Evolutionary conservation across 2,797 vertebrate species (phyloP).

Genomic region (Caiman crocodilus): DNA sequence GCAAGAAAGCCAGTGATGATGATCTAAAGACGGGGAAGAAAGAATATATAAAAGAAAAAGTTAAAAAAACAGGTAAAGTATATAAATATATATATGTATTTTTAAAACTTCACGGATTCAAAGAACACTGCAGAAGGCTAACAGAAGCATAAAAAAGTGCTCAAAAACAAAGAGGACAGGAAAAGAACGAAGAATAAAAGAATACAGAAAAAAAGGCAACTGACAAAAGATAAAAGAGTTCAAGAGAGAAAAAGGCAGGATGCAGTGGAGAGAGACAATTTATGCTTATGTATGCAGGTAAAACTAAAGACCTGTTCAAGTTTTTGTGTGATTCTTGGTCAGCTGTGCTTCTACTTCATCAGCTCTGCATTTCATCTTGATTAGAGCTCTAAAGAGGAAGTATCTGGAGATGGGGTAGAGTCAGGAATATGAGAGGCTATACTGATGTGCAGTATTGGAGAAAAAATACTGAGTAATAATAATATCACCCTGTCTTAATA

Average conservation of each 20-base stretch:
- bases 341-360: background rate
- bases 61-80: background rate
- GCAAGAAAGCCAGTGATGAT: background rate
- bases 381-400: background rate
- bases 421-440: background rate
- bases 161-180: background rate
- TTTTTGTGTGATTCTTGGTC: background rate
- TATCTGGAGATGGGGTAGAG: background rate
- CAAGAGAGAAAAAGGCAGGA: background rate
- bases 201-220: background rate
- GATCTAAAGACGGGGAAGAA: background rate
- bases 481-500: accelerated
- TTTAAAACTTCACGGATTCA: background rate
- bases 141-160: background rate
- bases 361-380: accelerated
- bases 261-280: background rate
- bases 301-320: background rate
- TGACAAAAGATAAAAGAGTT: background rate
- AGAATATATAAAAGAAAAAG: background rate
- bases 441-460: background rate
- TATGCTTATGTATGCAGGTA: background rate
- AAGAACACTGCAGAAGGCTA: background rate
- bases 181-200: background rate
- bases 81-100: background rate
- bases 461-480: background rate